Evolutionary conservation across 1,140 invertebrate species (phyloP), one percentile per base, ranked within the genome.

Genomic region (Dendroctonus ponderosae): DNA sequence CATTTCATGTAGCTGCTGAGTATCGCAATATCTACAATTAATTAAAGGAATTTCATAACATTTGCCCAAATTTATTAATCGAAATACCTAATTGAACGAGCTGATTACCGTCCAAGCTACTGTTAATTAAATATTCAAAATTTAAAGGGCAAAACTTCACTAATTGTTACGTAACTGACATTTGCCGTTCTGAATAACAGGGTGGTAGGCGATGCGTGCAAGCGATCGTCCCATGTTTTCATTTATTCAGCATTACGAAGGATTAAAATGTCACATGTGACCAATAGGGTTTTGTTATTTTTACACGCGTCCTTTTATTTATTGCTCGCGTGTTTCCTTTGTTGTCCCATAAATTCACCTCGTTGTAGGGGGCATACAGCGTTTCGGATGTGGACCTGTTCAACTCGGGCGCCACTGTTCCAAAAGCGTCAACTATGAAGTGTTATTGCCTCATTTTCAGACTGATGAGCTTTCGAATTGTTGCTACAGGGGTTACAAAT

Each of bases 201-300:
- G 15, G 43, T 14, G 40, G 60, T 44, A 62, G 50, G 37, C 50
- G 39, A 53, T 62, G 49, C 62, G 15, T 56, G 39, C 12, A 12
- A 38, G 38, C 62, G 37, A 46, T 57, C 15, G 41, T 12, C 15
- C 9, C 11, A 49, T 46, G 49, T 43, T 44, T 65, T 41, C 62
- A 65, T 65, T 65, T 65, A 58, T 58, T 65, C 52, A 44, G 49
- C 65, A 56, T 61, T 61, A 67, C 61, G 41, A 67, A 38, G 41
- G 65, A 67, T 67, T 60, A 61, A 60, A 67, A 39, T 51, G 65
- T 67, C 65, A 61, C 58, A n/a, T 48, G 39, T 60, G 56, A 67
- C 61, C 57, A 61, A 67, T 67, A 37, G 65, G 57, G 50, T 49
- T 67, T 67, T 67, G 65, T 60, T 60, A 54, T 53, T 60, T 66